Evolutionary conservation across 2,113 vertebrate genomes (phyloP).

Genomic region (Halcyon malimbica): DNA sequence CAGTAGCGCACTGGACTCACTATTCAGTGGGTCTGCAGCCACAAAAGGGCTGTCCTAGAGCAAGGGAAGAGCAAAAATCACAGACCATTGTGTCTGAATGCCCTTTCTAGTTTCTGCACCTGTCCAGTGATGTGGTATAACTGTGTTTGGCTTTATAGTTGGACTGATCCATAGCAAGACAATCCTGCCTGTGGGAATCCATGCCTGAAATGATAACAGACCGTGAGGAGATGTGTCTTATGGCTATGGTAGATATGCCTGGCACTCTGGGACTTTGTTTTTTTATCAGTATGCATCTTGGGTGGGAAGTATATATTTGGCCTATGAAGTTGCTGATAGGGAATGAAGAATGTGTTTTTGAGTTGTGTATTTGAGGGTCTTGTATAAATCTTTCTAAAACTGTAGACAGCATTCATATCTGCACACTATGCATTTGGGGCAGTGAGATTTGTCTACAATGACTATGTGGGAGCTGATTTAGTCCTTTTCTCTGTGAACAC

Average conservation of each 20-base stretch:
- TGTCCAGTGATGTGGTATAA: background rate
- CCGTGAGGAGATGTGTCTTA: background rate
- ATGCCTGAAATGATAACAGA: background rate
- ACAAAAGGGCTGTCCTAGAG: background rate
- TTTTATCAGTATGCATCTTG: background rate
- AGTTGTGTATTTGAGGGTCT: background rate
- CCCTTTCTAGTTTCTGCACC: background rate
- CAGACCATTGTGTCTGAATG: background rate
- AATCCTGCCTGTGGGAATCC: background rate
- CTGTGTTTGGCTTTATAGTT: background rate
- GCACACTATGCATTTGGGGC: fast-evolving
- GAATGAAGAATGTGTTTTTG: background rate
- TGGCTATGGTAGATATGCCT: background rate
- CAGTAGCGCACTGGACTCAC: background rate
- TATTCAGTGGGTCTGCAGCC: background rate
- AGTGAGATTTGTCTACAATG: background rate
- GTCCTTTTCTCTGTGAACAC: background rate
- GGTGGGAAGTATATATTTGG: background rate
- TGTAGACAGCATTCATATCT: background rate
- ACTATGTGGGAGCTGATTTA: background rate
- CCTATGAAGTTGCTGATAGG: background rate
- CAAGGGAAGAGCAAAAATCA: background rate
- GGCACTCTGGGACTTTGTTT: background rate
- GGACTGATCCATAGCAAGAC: background rate
- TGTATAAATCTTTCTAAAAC: background rate